Evolutionary conservation across 1,140 invertebrate species (phyloP).

Genomic region (Papilio polyxenes): DNA sequence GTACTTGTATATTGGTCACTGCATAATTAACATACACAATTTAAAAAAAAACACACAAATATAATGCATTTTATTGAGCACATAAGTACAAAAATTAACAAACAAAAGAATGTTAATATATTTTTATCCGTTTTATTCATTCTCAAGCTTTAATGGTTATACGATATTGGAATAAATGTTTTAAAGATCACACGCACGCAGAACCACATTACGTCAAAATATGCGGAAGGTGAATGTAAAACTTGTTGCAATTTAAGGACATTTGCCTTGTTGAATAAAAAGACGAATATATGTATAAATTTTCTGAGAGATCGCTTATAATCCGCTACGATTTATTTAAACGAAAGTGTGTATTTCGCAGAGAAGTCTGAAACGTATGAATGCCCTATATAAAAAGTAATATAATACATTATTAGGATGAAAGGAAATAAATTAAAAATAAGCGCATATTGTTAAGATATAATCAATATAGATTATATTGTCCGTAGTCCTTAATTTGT

Average conservation of each 20-base stretch:
- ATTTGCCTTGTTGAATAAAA: slow-evolving; percentile 38
- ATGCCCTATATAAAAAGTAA: no score
- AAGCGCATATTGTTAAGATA: neutral
- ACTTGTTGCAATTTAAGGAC: slow-evolving; percentile 38
- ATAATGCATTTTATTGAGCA: neutral
- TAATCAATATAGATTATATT: neutral
- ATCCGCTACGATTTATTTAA: slow-evolving; percentile 24
- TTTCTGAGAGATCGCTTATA: slow-evolving; percentile 10
- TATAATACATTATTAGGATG: neutral
- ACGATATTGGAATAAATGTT: slow-evolving; percentile 27
- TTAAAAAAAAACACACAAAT: neutral
- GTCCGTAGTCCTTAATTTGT: neutral
- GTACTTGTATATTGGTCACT: neutral
- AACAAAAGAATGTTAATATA: slow-evolving; percentile 10
- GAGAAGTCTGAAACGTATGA: neutral
- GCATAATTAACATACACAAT: neutral
- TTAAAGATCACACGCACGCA: slow-evolving; percentile 26
- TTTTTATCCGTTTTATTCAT: neutral
- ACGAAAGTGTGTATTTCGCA: neutral
- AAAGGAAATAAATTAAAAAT: neutral
- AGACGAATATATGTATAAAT: slow-evolving; percentile 30
- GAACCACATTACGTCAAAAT: slow-evolving; percentile 33
- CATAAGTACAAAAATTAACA: slow-evolving; percentile 1
- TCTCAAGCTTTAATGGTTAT: neutral
- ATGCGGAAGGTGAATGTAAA: slow-evolving; percentile 35